Evolutionary conservation across 1,140 invertebrate species (phyloP).

Genomic region (Agrypnia vestita): DNA sequence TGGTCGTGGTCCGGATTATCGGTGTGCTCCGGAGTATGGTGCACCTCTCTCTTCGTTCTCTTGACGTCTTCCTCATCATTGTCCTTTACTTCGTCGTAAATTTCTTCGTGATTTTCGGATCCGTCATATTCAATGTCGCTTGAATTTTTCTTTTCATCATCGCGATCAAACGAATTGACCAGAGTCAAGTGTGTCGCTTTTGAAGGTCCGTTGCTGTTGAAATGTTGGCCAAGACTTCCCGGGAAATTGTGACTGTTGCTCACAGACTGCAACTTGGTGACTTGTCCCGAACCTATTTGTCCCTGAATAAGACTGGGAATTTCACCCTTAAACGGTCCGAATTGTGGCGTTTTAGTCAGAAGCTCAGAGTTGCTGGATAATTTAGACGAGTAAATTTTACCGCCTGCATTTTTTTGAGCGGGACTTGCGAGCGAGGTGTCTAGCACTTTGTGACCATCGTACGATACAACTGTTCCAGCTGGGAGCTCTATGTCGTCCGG

Average conservation of each 20-base stretch:
- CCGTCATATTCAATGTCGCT: slow-evolving; percentile 53
- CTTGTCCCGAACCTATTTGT: slow-evolving; percentile 40
- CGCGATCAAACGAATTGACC: slow-evolving; percentile 43
- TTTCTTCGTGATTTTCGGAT: slow-evolving; percentile 62
- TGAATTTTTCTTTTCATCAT: slow-evolving; percentile 49
- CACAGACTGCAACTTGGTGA: slow-evolving; percentile 54
- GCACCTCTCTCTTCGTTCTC: slow-evolving; percentile 51
- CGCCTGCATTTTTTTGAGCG: slow-evolving; percentile 68
- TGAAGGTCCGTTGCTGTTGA: slow-evolving; percentile 11
- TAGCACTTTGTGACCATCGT: slow-evolving; percentile 81
- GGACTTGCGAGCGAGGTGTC: slow-evolving; percentile 75
- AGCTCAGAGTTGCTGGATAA: slow-evolving; percentile 75
- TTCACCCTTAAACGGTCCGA: slow-evolving; percentile 81
- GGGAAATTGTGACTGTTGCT: slow-evolving; percentile 56
- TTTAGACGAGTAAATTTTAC: slow-evolving; percentile 70
- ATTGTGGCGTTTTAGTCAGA: slow-evolving; percentile 79
- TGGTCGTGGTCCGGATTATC: slow-evolving; percentile 39
- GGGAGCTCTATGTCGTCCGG: slow-evolving; percentile 67
- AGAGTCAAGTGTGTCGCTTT: slow-evolving; percentile 49
- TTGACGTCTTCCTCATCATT: slow-evolving; percentile 43
- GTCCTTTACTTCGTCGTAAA: slow-evolving; percentile 41
- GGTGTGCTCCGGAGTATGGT: slow-evolving; percentile 54
- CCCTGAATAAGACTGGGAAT: slow-evolving; percentile 72
- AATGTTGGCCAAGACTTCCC: slow-evolving; percentile 39
- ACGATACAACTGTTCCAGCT: slow-evolving; percentile 77